These are phyloP conservation scores for Ladona fulva DNA, from an alignment of 1,140 invertebrate genomes.

Conservation along the genomic window DNA sequence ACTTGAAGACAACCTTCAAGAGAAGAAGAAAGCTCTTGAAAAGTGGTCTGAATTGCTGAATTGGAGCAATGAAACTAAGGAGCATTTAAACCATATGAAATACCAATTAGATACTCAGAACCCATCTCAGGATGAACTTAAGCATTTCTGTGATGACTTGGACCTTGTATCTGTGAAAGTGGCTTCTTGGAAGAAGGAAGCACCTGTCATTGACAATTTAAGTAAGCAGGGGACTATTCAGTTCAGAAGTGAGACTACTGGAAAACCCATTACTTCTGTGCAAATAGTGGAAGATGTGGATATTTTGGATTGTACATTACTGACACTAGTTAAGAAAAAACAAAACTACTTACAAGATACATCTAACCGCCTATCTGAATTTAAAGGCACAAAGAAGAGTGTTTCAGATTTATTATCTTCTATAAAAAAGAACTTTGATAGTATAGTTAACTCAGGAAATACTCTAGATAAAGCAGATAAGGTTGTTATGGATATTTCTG, in stretches of 20 bases:
- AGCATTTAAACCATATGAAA: constrained; percentile 68
- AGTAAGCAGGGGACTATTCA: constrained; percentile 41
- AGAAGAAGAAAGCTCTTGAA: constrained; percentile 64
- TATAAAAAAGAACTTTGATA: constrained; percentile 25
- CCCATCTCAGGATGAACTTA: constrained; percentile 50
- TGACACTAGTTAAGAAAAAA: constrained; percentile 52
- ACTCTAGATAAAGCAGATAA: constrained; percentile 46
- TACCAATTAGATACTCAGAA: constrained; percentile 68
- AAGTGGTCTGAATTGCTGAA: constrained; percentile 74
- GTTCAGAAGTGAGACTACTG: constrained; percentile 55
- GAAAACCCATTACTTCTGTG: constrained; percentile 56
- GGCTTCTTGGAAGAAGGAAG: constrained; percentile 56
- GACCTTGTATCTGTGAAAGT: constrained; percentile 54
- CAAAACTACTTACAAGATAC: constrained; percentile 58
- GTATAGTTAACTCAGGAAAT: constrained; percentile 23
- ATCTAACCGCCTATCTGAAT: constrained; percentile 47
- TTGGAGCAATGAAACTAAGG: constrained; percentile 71
- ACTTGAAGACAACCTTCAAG: constrained; percentile 61
- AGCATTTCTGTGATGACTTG: constrained; percentile 35
- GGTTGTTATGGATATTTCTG: constrained; percentile 47
- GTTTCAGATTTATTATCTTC: constrained; percentile 25
- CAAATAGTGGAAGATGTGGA: constrained; percentile 61
- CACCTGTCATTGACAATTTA: constrained; percentile 57
- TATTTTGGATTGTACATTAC: constrained; percentile 51
- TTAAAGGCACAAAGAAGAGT: constrained; percentile 30